Evolutionary conservation across 2,888 invertebrate genomes (phyloP).

Genomic region (Rhingia rostrata): DNA sequence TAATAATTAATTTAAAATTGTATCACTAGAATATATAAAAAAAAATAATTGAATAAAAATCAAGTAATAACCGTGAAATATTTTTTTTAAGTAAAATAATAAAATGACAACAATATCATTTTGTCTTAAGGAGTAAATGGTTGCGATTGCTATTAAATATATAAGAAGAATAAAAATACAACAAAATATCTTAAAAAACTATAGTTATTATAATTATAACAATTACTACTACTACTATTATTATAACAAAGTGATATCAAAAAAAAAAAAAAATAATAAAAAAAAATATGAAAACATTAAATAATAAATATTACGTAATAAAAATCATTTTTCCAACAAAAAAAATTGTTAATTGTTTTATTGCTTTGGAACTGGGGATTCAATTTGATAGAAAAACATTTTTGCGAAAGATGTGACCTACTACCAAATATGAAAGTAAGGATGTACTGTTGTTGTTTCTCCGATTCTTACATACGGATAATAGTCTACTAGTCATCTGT

Average conservation of each 20-base stretch:
- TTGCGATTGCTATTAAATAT: constrained; percentile 56
- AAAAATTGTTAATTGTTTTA: not conserved
- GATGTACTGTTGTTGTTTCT: no score
- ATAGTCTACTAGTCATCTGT: no score
- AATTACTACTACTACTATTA: constrained; percentile 66
- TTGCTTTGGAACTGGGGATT: not conserved
- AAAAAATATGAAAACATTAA: constrained; percentile 62
- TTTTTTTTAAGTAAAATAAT: constrained; percentile 48
- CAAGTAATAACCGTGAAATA: constrained; percentile 25
- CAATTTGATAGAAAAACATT: no score
- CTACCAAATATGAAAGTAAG: no score
- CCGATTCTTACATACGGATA: no score
- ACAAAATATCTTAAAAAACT: constrained; percentile 49
- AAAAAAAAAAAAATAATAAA: constrained; percentile 50
- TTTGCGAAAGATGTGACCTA: no score
- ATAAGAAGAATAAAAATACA: constrained; percentile 2
- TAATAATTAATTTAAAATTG: constrained; percentile 28
- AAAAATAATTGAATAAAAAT: constrained; percentile 26
- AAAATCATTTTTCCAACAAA: constrained; percentile 72
- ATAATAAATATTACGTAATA: constrained; percentile 9
- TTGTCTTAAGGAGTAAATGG: constrained; percentile 47
- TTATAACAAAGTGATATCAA: constrained; percentile 75
- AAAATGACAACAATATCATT: constrained; percentile 43
- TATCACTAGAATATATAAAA: constrained; percentile 16
- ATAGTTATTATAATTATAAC: constrained; percentile 53